Conservation (phyloP, 2,113 vertebrate genomes). For the Brachypteracias leptosomus region DNA sequence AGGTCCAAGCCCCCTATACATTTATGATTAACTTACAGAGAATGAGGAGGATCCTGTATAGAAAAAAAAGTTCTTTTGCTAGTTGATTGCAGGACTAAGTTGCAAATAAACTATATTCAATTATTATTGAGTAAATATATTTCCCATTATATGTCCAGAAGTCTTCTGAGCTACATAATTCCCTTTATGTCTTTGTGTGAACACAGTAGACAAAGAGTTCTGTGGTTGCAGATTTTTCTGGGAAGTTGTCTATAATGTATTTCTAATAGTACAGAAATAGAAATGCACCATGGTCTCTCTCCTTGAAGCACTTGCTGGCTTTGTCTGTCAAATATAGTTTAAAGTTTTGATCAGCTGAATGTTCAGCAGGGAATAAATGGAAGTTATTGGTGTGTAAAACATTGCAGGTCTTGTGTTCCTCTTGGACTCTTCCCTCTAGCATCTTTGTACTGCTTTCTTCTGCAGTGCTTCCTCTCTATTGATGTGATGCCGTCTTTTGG, state of each 20-base stretch:
- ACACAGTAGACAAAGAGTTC: neutral
- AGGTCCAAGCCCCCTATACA: accelerated
- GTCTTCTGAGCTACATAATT: neutral
- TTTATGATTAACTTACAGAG: neutral
- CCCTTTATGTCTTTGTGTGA: neutral
- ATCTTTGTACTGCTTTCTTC: neutral
- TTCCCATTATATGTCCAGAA: neutral
- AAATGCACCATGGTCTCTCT: neutral
- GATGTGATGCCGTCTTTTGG: conserved; percentile 7
- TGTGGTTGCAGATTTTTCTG: neutral
- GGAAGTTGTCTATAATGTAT: neutral
- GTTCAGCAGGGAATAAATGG: neutral
- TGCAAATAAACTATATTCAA: neutral
- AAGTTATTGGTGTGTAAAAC: neutral
- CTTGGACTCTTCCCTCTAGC: neutral
- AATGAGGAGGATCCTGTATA: neutral
- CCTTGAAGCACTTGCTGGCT: neutral
- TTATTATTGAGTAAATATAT: neutral
- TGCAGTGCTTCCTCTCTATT: neutral
- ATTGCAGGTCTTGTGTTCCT: neutral
- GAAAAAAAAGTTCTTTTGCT: neutral
- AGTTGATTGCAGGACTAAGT: neutral
- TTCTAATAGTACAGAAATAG: neutral
- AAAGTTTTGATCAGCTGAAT: neutral
- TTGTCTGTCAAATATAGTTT: neutral